Evolutionary conservation across 2,888 invertebrate species (phyloP).

Genomic region (Portevinia maculata): DNA sequence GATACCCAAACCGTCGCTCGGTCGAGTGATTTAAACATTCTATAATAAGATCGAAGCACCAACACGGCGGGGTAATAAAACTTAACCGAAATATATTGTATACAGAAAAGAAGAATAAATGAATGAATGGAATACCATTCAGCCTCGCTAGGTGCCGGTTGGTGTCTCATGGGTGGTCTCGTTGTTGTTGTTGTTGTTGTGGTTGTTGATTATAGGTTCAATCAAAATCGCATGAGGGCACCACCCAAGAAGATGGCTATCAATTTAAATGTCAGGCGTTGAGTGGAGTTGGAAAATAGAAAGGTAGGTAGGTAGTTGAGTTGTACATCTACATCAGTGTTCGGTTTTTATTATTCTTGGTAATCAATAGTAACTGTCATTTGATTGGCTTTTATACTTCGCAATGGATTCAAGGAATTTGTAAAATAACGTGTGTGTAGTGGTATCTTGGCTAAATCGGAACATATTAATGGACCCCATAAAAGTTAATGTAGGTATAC

Average conservation of each 20-base stretch:
- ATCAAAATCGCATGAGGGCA: slow-evolving; percentile 71
- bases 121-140: slow-evolving; percentile 19
- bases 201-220: slow-evolving; percentile 71
- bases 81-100: slow-evolving; percentile 13
- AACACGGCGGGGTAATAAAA: slow-evolving; percentile 1
- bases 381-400: slow-evolving; percentile 54
- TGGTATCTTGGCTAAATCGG: slow-evolving; percentile 4
- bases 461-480: slow-evolving; percentile 55
- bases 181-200: slow-evolving; percentile 40
- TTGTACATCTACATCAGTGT: slow-evolving; percentile 15
- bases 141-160: slow-evolving; percentile 17
- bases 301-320: slow-evolving; percentile 33
- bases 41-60: slow-evolving; percentile 19
- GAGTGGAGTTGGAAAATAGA: slow-evolving; percentile 27
- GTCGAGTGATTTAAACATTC: slow-evolving; percentile 1
- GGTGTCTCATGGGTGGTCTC: slow-evolving; percentile 60
- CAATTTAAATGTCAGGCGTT: slow-evolving; percentile 71
- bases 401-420: slow-evolving; percentile 33
- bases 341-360: slow-evolving; percentile 20
- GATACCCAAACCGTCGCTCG: neutral
- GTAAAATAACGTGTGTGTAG: neutral
- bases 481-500: slow-evolving; percentile 33
- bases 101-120: slow-evolving; percentile 3
- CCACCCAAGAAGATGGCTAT: slow-evolving; percentile 73
- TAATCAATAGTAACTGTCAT: slow-evolving; percentile 68